Conservation (phyloP, 2,888 invertebrate species). For the Pachymerium ferrugineum region DNA sequence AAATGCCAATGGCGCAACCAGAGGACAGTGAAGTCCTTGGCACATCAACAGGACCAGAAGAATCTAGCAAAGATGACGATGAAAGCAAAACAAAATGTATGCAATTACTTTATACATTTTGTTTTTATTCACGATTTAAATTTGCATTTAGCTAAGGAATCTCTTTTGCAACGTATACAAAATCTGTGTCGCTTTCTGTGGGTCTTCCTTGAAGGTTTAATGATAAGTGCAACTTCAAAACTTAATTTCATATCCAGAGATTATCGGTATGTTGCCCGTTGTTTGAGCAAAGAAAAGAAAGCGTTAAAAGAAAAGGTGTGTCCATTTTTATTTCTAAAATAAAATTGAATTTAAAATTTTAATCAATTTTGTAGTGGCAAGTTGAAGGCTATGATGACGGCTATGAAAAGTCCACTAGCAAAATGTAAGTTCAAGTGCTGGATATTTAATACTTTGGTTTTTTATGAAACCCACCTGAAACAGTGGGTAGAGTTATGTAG, state of each 20-base stretch:
- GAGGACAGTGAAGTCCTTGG: not conserved
- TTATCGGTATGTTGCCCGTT: conserved; percentile 87
- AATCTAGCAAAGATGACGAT: not conserved
- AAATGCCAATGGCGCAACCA: not conserved
- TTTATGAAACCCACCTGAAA: no score
- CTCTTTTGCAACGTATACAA: conserved; percentile 47
- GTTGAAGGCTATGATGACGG: not conserved
- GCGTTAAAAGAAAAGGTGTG: conserved; percentile 64
- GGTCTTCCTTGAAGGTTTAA: conserved; percentile 68
- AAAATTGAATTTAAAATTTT: not conserved
- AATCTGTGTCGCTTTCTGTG: conserved; percentile 57
- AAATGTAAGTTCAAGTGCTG: not conserved
- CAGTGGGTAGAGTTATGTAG: no score
- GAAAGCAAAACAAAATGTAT: not conserved
- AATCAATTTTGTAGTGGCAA: not conserved
- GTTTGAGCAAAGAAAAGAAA: conserved; percentile 82
- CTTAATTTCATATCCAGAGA: conserved; percentile 85
- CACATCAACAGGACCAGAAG: not conserved
- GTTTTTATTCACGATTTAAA: not conserved
- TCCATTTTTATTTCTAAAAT: no score
- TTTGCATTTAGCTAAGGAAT: conserved; percentile 31
- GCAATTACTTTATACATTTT: not conserved
- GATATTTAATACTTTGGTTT: not conserved
- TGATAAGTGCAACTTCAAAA: conserved; percentile 74
- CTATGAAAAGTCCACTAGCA: not conserved